phyloP scores from a whole-genome alignment of 2,888 invertebrate species.

The Melinopterus prodromus region DNA sequence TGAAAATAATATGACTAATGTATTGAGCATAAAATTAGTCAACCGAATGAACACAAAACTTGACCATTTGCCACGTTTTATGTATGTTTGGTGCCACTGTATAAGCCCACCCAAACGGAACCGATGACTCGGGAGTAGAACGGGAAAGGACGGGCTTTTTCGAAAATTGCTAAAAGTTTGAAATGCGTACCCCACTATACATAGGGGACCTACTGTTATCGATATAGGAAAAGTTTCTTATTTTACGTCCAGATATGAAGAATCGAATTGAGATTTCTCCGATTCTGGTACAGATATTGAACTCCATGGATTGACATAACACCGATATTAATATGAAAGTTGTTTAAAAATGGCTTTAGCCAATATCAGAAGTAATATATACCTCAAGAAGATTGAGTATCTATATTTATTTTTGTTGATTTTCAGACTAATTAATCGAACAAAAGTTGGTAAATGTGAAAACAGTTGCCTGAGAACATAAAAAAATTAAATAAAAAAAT shows the following conservation, averaged over 20 bases:
- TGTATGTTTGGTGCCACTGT: not conserved
- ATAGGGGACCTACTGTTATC: not conserved
- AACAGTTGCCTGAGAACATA: too few species aligned
- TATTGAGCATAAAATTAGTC: too few species aligned
- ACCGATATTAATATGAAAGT: not conserved
- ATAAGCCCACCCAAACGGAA: not conserved
- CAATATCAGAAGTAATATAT: too few species aligned
- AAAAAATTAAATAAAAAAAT: too few species aligned
- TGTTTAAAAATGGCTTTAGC: not conserved
- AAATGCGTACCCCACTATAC: not conserved
- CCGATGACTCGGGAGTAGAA: not conserved
- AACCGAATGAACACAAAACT: too few species aligned
- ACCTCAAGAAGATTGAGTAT: too few species aligned
- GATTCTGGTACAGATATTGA: not conserved
- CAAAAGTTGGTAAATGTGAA: too few species aligned
- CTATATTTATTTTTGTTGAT: too few species aligned
- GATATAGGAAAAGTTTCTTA: conserved; percentile 4
- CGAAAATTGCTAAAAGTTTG: not conserved
- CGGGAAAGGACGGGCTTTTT: not conserved
- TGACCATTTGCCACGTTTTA: too few species aligned
- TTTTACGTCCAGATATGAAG: not conserved
- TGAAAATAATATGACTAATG: too few species aligned
- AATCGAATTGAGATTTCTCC: not conserved
- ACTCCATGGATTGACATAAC: not conserved
- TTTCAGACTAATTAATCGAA: too few species aligned